Base-by-base conservation (phyloP, 2,113 vertebrate species). In the Chloebia gouldiae region DNA sequence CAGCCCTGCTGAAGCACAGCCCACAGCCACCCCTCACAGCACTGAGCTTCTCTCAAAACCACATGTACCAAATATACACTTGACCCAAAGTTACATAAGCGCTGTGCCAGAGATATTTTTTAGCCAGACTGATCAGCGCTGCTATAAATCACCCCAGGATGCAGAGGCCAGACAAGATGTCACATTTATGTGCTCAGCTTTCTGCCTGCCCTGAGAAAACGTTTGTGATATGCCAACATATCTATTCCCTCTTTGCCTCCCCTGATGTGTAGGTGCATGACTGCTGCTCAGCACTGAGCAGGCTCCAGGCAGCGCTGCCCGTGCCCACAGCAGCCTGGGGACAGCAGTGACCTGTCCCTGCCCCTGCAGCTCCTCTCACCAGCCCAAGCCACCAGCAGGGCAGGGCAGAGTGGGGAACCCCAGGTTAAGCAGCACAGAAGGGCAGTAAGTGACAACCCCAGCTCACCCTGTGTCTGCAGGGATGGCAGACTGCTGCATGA, bases 161-260 rank as follows among this genome's bases (percentile, higher is more conserved):
- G 44, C 86, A 86, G 79, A 59, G 76, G 76, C 75, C 92, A 96
- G 82, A 88, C 72, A 81, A 92, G 71, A 80, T 54, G 73, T 80
- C 88, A 69, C 64, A 25, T 91, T 81, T 54, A 73, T 33, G 76
- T 15, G 35, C 79, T 92, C 85, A 70, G 88, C 63, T 82, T 70
- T 72, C 70, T 49, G 56, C 42, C 88, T 77, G 79, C 51, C 57
- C 53, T 37, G 60, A 73, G 85, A 82, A 93, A 93, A 66, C 1
- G 3, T 37, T 24, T 60, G 82, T 4, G 71, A 47, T 83, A 54
- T 1, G 56, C 51, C 90, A 73, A 59, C 14, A 1, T 28, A 35
- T 39, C 70, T 56, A 12, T 71, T 64, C 42, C 54, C 64, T 73
- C 76, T 54, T 70, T 66, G 87, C 82, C 68, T 73, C 54, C 63